Conservation (phyloP, 2,797 vertebrate genomes). For the Myoxocephalus aenaeus region DNA sequence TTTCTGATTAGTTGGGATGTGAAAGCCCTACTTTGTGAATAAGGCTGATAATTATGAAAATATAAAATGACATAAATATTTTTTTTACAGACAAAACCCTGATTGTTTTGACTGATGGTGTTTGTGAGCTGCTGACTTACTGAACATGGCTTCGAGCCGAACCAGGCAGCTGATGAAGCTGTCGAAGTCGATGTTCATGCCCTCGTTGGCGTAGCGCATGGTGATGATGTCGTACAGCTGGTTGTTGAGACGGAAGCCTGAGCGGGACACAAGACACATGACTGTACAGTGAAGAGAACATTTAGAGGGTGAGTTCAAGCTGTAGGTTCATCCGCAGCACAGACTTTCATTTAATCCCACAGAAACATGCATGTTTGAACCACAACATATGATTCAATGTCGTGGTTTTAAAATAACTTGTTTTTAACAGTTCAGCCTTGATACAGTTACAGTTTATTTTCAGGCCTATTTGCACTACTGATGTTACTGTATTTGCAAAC, state of each 20-base stretch:
- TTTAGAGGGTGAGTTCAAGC: conserved; percentile 72
- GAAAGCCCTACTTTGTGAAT: not conserved
- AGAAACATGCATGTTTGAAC: not conserved
- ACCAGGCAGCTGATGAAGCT: conserved; percentile 98
- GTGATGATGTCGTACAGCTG: conserved; percentile 98
- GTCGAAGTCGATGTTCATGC: conserved; percentile 98
- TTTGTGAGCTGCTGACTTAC: conserved; percentile 83
- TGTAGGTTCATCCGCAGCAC: conserved; percentile 29
- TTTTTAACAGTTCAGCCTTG: too few relatives aligned
- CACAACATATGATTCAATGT: not conserved
- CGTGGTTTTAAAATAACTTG: not conserved
- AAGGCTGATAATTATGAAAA: not conserved
- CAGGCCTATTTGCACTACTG: too few relatives aligned
- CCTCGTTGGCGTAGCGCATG: conserved; percentile 95
- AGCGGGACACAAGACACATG: conserved; percentile 82
- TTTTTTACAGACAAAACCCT: too few relatives aligned
- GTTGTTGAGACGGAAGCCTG: conserved; percentile 97
- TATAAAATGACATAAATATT: not conserved
- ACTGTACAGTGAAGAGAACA: conserved; percentile 83
- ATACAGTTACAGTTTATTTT: too few relatives aligned
- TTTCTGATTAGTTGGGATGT: not conserved
- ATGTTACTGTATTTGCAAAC: too few relatives aligned
- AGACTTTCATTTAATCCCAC: not conserved
- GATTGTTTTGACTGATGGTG: too few relatives aligned
- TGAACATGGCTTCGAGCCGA: conserved; percentile 97